phyloP scores from a whole-genome alignment of 2,888 invertebrate genomes.

The Drosophila mulleri region DNA sequence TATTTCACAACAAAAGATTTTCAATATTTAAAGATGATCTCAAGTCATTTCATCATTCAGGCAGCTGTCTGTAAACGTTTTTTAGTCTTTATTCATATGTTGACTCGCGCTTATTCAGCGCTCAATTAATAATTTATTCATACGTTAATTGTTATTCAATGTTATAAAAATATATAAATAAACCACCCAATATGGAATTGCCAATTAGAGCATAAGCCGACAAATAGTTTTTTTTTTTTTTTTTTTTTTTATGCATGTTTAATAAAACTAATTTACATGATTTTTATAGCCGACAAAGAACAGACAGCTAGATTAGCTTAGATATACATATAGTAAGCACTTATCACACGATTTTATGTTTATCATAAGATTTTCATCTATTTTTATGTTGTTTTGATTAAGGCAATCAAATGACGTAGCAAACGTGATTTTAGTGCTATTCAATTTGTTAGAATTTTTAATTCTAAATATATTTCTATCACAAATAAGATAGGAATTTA shows the following conservation, averaged over 20 bases:
- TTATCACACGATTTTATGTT: not conserved
- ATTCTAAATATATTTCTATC: not conserved
- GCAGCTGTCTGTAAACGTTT: not conserved
- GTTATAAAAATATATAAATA: constrained; percentile 1
- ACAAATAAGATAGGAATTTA: not conserved
- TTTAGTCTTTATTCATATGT: not conserved
- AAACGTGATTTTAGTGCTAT: not conserved
- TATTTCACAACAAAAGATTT: not conserved
- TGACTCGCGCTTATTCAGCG: constrained; percentile 17
- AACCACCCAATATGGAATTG: not conserved
- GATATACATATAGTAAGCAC: no score
- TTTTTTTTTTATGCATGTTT: not conserved
- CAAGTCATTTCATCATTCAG: constrained; percentile 21
- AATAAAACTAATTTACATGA: not conserved
- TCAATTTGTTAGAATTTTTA: not conserved
- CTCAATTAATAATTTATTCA: constrained; percentile 12
- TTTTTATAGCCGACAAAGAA: not conserved
- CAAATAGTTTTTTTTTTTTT: not conserved
- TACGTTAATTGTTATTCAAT: constrained; percentile 15
- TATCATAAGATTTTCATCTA: not conserved
- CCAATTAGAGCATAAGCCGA: constrained; percentile 9
- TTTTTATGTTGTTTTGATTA: not conserved
- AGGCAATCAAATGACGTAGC: no score
- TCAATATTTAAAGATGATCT: constrained; percentile 36
- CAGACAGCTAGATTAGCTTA: not conserved